phyloP scores from a whole-genome alignment of 2,113 vertebrate species.

The Bos javanicus region DNA sequence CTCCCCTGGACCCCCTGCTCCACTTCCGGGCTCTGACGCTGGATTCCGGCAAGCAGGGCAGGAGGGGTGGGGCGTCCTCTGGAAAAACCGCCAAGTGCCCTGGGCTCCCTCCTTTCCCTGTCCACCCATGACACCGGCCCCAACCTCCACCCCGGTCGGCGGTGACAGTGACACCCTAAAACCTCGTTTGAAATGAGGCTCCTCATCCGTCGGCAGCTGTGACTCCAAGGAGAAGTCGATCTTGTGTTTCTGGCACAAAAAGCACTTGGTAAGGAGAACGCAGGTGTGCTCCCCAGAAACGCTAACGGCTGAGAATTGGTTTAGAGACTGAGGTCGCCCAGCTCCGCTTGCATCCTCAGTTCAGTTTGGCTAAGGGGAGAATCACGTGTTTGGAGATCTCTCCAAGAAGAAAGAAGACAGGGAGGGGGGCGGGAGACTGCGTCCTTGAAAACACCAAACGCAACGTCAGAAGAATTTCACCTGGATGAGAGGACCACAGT shows the following conservation, averaged over 20 bases:
- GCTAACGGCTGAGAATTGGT: accelerated
- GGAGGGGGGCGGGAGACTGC: accelerated
- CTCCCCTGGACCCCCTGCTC: too few species aligned
- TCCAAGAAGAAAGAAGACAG: not conserved
- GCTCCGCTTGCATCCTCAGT: not conserved
- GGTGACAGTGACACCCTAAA: accelerated
- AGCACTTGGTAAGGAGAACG: accelerated
- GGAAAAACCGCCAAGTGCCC: accelerated
- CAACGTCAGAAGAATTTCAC: not conserved
- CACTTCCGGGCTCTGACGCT: not conserved
- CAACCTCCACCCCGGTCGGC: accelerated
- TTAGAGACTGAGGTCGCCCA: not conserved
- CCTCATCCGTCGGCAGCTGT: not conserved
- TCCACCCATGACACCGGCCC: accelerated
- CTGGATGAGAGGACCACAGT: too few species aligned
- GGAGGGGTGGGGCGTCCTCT: accelerated
- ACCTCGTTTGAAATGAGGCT: not conserved
- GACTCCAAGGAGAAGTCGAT: not conserved
- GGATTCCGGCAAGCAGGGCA: not conserved
- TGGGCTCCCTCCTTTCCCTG: too few species aligned
- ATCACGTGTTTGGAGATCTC: not conserved
- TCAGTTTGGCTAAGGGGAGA: too few species aligned
- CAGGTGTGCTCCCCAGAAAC: not conserved
- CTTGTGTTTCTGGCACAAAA: not conserved
- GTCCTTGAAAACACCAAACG: too few species aligned